A percentile compares a stretch with the other conserved stretches of the same genome.
These are phyloP conservation scores for Numenius phaeopus DNA, from an alignment of 2,797 vertebrate species.

Conservation along the genomic window DNA sequence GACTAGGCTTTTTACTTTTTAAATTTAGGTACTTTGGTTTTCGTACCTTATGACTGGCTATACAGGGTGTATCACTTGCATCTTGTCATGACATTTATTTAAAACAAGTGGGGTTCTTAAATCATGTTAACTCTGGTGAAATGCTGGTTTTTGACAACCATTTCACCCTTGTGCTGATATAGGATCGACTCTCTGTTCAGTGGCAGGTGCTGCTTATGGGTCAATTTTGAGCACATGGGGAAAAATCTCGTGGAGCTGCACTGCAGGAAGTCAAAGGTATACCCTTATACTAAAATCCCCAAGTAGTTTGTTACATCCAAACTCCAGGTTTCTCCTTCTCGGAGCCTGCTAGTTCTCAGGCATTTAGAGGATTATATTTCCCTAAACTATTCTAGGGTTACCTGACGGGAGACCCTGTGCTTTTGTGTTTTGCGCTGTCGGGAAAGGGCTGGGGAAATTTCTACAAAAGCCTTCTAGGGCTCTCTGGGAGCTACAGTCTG, in stretches of 20 bases:
- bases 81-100: not conserved
- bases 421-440: not conserved
- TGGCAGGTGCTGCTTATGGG: not conserved
- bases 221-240: not conserved
- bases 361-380: not conserved
- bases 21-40: not conserved
- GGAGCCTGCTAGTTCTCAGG: not conserved
- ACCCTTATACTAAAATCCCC: not conserved
- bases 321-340: not conserved
- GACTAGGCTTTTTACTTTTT: not conserved
- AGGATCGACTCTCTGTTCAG: not conserved
- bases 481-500: not conserved
- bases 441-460: not conserved
- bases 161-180: not conserved
- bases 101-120: not conserved
- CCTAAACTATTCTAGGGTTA: not conserved
- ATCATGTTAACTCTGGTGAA: not conserved
- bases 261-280: not conserved
- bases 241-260: not conserved
- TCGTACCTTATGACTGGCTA: not conserved
- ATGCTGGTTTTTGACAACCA: not conserved
- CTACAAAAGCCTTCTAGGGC: not conserved
- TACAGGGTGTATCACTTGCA: not conserved
- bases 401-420: rapidly evolving
- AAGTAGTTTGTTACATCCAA: not conserved